A percentile compares a stretch with the other conserved stretches of the same genome.
These are phyloP conservation scores for Phaedon cochleariae DNA, from an alignment of 2,888 invertebrate species.

Conservation along the genomic window DNA sequence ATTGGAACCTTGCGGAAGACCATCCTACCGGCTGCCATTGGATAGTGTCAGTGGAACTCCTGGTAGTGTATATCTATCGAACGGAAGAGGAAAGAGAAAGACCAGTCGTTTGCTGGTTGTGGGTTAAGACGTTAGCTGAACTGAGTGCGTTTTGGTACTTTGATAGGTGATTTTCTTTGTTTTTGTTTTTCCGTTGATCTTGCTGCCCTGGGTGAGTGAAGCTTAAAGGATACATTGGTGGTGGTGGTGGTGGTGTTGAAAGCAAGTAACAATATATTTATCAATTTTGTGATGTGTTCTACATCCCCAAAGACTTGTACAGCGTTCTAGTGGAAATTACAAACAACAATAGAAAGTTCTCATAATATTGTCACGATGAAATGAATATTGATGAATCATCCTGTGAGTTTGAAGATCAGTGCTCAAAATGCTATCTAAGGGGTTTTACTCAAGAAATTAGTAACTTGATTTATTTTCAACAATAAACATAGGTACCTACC, in stretches of 20 bases:
- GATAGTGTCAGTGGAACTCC: slow-evolving; percentile 46
- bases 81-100: slow-evolving; percentile 53
- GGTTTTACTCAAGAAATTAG: too few species aligned
- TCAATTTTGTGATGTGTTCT: neutral
- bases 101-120: slow-evolving; percentile 59
- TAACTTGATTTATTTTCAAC: too few species aligned
- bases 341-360: too few species aligned
- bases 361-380: too few species aligned
- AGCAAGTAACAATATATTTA: neutral
- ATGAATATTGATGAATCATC: too few species aligned
- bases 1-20: slow-evolving; percentile 31
- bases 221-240: slow-evolving; percentile 6
- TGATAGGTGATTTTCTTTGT: slow-evolving; percentile 14
- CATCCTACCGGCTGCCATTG: slow-evolving; percentile 49
- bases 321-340: too few species aligned
- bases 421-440: too few species aligned
- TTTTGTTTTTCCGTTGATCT: slow-evolving; percentile 33
- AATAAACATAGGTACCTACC: too few species aligned
- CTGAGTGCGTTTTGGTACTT: slow-evolving; percentile 6
- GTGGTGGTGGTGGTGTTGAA: neutral
- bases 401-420: too few species aligned
- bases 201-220: slow-evolving; percentile 59
- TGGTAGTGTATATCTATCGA: slow-evolving; percentile 45
- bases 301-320: too few species aligned
- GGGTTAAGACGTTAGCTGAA: slow-evolving; percentile 48